Percentiles rank a stretch among this genome's conserved stretches.
These are phyloP conservation scores for Ennomos erosarius DNA, from an alignment of 2,888 invertebrate species.

Conservation along the genomic window DNA sequence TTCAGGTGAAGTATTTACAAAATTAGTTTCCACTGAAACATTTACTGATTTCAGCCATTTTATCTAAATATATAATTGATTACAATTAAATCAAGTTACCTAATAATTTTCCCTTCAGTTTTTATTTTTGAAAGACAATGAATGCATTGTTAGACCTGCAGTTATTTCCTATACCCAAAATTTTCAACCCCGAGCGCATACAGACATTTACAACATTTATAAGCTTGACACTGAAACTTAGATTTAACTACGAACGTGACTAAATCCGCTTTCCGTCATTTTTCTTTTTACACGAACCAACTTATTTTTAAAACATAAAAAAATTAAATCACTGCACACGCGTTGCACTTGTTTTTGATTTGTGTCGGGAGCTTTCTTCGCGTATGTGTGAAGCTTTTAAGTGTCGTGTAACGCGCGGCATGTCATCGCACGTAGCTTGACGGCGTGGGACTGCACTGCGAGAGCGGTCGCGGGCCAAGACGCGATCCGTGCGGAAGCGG, in stretches of 20 bases:
- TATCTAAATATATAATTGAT: neutral
- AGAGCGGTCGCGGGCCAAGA: slow-evolving; percentile 26
- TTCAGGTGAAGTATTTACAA: neutral
- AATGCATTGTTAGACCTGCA: slow-evolving; percentile 60
- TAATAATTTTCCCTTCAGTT: slow-evolving; percentile 48
- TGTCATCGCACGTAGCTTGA: slow-evolving; percentile 69
- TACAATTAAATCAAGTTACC: slow-evolving; percentile 46
- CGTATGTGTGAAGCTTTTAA: slow-evolving; percentile 49
- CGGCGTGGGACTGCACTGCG: slow-evolving; percentile 67
- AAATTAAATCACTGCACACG: slow-evolving; percentile 58
- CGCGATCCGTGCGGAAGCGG: slow-evolving; percentile 41
- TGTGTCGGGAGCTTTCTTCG: slow-evolving; percentile 39
- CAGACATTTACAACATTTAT: slow-evolving; percentile 68
- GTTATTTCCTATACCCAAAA: slow-evolving; percentile 41
- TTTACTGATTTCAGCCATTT: neutral
- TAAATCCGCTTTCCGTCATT: slow-evolving; percentile 59
- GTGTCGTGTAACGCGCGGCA: slow-evolving; percentile 56
- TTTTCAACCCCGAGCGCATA: slow-evolving; percentile 46
- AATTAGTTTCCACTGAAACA: neutral
- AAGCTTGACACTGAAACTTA: slow-evolving; percentile 73
- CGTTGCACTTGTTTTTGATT: slow-evolving; percentile 22
- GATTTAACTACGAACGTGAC: slow-evolving; percentile 73
- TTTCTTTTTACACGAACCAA: slow-evolving; percentile 46
- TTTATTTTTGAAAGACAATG: slow-evolving; percentile 48
- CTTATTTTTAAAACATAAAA: slow-evolving; percentile 25